A percentile compares a stretch with the other conserved stretches of the same genome.
phyloP scores from a whole-genome alignment of 2,113 vertebrate genomes.

The Bos javanicus region DNA sequence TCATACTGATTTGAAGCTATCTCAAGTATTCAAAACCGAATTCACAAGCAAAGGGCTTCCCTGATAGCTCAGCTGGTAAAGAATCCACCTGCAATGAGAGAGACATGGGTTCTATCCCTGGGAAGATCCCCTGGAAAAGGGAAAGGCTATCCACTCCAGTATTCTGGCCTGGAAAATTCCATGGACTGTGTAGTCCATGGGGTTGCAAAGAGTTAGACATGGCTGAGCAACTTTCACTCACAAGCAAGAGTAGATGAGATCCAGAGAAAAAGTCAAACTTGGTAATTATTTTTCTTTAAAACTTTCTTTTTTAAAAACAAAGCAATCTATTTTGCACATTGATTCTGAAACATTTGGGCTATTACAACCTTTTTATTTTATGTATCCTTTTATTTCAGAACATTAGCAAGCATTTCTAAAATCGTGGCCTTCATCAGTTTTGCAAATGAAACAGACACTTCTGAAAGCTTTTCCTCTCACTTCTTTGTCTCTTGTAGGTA shows the following conservation, averaged over 20 bases:
- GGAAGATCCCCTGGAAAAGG: background rate
- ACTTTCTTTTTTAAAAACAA: constrained; percentile 50
- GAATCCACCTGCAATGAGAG: background rate
- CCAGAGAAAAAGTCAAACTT: constrained; percentile 68
- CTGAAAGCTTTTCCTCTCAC: constrained; percentile 76
- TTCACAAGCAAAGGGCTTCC: constrained; percentile 39
- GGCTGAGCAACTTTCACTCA: background rate
- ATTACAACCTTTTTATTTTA: constrained; percentile 54
- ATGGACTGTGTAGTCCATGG: background rate
- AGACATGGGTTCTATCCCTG: background rate
- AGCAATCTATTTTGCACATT: constrained; percentile 60
- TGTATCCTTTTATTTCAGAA: constrained; percentile 64
- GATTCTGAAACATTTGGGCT: constrained; percentile 55
- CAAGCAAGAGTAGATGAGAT: constrained; percentile 44
- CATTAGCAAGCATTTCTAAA: constrained; percentile 40
- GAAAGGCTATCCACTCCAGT: background rate
- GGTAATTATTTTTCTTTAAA: constrained; percentile 72
- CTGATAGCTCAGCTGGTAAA: background rate
- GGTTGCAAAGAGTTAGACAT: background rate
- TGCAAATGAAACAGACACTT: constrained; percentile 75
- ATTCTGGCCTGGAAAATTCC: background rate
- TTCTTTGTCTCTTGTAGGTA: constrained; percentile 82
- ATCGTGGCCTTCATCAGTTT: constrained; percentile 56
- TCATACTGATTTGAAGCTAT: constrained; percentile 45
- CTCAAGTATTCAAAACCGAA: constrained; percentile 59